Evolutionary conservation across 2,888 invertebrate species (phyloP).

Genomic region (Alviniconcha strummeri): DNA sequence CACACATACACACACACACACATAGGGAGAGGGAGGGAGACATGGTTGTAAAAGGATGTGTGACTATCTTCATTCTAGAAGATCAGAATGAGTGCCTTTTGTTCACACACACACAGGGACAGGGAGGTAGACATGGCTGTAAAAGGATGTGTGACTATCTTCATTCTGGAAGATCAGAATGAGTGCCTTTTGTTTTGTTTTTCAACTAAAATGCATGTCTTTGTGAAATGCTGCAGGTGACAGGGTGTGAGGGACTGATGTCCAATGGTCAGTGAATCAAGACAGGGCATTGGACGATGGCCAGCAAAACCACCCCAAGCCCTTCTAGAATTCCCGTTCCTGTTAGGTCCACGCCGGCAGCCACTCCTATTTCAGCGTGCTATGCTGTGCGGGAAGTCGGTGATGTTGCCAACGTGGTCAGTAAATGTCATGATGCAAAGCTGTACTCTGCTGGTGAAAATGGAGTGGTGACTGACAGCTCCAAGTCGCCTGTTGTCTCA

Average conservation of each 20-base stretch:
- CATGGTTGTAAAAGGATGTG: too few relatives aligned
- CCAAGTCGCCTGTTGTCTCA: slow-evolving; percentile 36
- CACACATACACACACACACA: not conserved
- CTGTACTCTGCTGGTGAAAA: slow-evolving; percentile 42
- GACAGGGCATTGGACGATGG: slow-evolving; percentile 45
- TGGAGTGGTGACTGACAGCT: slow-evolving; percentile 37
- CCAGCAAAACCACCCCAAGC: slow-evolving; percentile 57
- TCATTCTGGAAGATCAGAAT: too few relatives aligned
- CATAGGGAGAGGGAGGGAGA: not conserved
- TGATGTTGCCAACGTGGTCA: slow-evolving; percentile 22
- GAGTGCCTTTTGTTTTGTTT: too few relatives aligned
- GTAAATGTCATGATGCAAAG: slow-evolving; percentile 28
- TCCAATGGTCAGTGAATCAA: slow-evolving; percentile 13
- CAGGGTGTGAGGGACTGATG: not conserved
- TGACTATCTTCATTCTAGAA: too few relatives aligned
- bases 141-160: too few relatives aligned
- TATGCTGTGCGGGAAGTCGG: slow-evolving; percentile 35
- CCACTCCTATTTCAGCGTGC: slow-evolving; percentile 30
- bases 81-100: too few relatives aligned
- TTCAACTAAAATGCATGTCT: too few relatives aligned
- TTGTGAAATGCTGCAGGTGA: not conserved
- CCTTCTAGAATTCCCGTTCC: slow-evolving; percentile 61
- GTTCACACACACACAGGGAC: not conserved
- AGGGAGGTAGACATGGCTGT: not conserved
- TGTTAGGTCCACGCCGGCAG: slow-evolving; percentile 40